These are phyloP conservation scores for Artibeus lituratus DNA, from an alignment of 2,797 vertebrate species.

Conservation along the genomic window DNA sequence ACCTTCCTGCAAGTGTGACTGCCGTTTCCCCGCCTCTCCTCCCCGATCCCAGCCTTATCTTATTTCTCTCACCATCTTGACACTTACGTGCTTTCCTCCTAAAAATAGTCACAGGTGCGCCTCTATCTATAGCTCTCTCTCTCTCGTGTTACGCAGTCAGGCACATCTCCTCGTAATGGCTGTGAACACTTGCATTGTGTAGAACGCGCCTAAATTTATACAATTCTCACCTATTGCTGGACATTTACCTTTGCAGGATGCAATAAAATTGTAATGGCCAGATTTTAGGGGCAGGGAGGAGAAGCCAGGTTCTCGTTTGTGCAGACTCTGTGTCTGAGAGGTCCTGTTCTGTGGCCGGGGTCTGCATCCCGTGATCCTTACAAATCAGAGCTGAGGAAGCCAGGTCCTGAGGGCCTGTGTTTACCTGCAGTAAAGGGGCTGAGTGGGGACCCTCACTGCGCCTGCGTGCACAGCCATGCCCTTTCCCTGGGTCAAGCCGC, in stretches of 20 bases:
- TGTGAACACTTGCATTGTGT: neutral
- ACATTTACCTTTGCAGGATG: neutral
- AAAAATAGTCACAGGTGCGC: neutral
- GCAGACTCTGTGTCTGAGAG: neutral
- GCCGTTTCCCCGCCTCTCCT: neutral
- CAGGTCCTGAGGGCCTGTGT: neutral
- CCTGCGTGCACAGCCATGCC: neutral
- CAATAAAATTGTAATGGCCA: neutral
- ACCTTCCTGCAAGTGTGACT: neutral
- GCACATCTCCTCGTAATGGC: neutral
- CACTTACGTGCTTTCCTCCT: neutral
- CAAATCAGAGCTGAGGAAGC: neutral
- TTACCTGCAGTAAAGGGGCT: neutral
- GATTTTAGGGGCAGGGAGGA: neutral
- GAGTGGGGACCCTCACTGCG: neutral
- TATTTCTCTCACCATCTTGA: neutral
- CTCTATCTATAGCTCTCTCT: neutral
- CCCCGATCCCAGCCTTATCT: neutral
- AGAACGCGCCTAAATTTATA: neutral
- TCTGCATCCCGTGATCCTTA: neutral
- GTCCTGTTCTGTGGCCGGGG: neutral
- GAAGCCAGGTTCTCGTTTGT: neutral
- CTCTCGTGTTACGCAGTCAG: neutral
- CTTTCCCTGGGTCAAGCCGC: neutral
- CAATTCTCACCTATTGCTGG: neutral